A percentile compares a stretch with the other conserved stretches of the same genome.
Conservation (phyloP, 1,140 invertebrate genomes). For the Temnothorax curvispinosus region DNA sequence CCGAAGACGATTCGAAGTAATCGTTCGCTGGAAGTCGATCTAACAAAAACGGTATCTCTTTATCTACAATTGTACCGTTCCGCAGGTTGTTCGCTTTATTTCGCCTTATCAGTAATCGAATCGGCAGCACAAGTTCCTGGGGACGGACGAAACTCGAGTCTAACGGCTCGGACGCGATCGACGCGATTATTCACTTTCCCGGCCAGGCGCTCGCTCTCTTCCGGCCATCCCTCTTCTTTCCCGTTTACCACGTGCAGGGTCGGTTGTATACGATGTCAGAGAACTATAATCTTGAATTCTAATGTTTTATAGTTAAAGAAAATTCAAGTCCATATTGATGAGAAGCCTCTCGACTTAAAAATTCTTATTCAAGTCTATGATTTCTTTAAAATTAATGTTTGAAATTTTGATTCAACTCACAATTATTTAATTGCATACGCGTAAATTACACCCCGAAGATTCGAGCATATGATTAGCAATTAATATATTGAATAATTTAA, state of each 20-base stretch:
- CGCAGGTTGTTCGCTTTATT: slow-evolving; percentile 6
- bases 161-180: slow-evolving; percentile 23
- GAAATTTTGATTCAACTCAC: neutral
- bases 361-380: neutral
- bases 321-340: neutral
- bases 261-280: neutral
- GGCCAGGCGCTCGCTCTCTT: slow-evolving; percentile 28
- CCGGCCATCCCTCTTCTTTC: neutral
- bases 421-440: neutral
- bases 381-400: neutral
- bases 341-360: neutral
- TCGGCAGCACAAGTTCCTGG: neutral
- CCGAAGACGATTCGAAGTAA: neutral
- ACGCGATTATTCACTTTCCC: slow-evolving; percentile 38
- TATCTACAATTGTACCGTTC: slow-evolving; percentile 14
- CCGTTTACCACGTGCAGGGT: neutral
- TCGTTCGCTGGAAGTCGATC: neutral
- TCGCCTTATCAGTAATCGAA: slow-evolving; percentile 42
- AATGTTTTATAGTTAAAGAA: neutral
- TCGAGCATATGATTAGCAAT: neutral
- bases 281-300: neutral
- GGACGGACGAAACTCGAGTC: slow-evolving; percentile 1
- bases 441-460: neutral
- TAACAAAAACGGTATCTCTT: neutral
- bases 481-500: neutral